Conservation (phyloP, 2,113 vertebrate species). For the Origma solitaria region DNA sequence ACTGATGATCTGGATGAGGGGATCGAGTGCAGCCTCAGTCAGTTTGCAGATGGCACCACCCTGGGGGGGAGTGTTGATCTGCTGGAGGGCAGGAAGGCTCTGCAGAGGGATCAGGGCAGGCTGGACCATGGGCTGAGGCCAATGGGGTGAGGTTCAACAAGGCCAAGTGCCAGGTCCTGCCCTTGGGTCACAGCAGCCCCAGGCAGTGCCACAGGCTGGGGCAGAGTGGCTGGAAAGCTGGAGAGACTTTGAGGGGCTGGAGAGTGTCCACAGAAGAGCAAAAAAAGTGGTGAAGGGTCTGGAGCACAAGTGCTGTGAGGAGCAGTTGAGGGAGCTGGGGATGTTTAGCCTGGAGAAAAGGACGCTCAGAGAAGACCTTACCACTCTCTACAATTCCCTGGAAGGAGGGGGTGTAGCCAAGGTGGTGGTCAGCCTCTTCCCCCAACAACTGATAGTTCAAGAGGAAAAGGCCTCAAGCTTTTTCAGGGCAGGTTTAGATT, state of each 20-base stretch:
- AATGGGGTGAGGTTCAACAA: background rate
- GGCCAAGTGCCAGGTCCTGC: rapidly evolving
- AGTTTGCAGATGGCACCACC: background rate
- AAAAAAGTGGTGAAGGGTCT: background rate
- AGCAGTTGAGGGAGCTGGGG: background rate
- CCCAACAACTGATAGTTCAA: background rate
- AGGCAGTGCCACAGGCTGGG: background rate
- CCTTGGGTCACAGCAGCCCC: background rate
- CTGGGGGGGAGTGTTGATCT: rapidly evolving
- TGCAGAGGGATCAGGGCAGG: background rate
- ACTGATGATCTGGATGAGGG: background rate
- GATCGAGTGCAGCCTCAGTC: background rate
- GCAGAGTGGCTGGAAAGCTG: background rate
- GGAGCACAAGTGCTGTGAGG: background rate
- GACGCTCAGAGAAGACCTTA: background rate
- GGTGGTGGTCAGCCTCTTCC: rapidly evolving
- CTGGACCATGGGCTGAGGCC: background rate
- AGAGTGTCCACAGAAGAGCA: background rate
- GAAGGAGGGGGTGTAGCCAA: rapidly evolving
- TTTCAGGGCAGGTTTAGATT: background rate
- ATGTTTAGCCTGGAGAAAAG: background rate
- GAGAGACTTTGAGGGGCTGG: background rate
- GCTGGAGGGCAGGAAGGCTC: background rate
- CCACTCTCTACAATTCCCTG: background rate
- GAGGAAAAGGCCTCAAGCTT: rapidly evolving